These are phyloP conservation scores for Synergus gifuensis DNA, from an alignment of 2,888 invertebrate genomes.

Conservation along the genomic window DNA sequence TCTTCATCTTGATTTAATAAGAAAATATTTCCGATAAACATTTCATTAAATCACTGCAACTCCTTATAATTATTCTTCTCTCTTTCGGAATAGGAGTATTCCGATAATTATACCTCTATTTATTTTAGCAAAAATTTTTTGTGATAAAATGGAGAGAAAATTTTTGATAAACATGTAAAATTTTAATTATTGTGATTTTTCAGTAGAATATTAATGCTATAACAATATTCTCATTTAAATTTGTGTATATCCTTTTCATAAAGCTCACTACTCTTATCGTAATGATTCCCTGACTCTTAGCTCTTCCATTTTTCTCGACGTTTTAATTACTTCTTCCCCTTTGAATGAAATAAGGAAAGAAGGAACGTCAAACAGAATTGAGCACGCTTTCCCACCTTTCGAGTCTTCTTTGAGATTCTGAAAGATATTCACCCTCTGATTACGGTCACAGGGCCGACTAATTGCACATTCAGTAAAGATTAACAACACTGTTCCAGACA, in stretches of 20 bases:
- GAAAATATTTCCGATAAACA: background rate
- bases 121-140: background rate
- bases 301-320: background rate
- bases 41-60: background rate
- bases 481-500: conserved; percentile 42
- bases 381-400: conserved; percentile 18
- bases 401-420: conserved; percentile 27
- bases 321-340: conserved; percentile 34
- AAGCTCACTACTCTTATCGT: background rate
- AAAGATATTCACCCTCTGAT: conserved; percentile 22
- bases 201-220: background rate
- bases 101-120: background rate
- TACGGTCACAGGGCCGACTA: conserved; percentile 44
- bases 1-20: background rate
- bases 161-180: background rate
- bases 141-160: no score
- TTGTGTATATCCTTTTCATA: background rate
- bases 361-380: conserved; percentile 8
- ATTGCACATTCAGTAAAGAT: conserved; percentile 53
- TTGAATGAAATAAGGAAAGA: conserved; percentile 16
- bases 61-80: background rate
- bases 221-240: background rate
- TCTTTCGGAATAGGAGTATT: background rate
- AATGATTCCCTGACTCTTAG: background rate
- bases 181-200: background rate